A percentile compares a stretch with the other conserved stretches of the same genome.
Evolutionary conservation across 2,797 vertebrate species (phyloP).

Genomic region (Fistularia tabacaria): DNA sequence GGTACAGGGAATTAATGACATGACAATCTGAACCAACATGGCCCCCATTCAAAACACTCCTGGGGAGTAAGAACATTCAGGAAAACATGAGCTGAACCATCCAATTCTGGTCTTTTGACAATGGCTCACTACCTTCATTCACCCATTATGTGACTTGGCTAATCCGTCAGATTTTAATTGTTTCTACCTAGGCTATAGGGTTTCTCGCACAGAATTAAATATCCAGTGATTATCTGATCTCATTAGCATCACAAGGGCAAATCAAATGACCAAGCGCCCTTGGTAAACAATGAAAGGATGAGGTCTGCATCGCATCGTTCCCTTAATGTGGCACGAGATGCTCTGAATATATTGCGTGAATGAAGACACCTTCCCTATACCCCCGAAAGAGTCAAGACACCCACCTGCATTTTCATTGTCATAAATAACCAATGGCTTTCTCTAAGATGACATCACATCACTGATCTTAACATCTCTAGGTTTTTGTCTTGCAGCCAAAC

Average conservation of each 20-base stretch:
- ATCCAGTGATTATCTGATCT: constrained; percentile 47
- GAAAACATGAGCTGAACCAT: constrained; percentile 42
- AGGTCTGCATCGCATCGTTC: constrained; percentile 7
- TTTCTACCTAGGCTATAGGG: constrained; percentile 21
- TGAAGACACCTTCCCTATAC: constrained; percentile 13
- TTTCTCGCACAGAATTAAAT: constrained; percentile 28
- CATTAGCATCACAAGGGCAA: constrained; percentile 47
- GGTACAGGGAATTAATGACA: constrained; percentile 70
- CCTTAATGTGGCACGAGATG: constrained; percentile 28
- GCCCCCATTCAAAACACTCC: constrained; percentile 58
- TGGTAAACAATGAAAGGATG: constrained; percentile 53
- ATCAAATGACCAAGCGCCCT: constrained; percentile 44
- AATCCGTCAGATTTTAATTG: constrained; percentile 32
- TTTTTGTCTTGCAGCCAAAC: constrained; percentile 72
- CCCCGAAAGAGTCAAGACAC: constrained; percentile 42
- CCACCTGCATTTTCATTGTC: constrained; percentile 45
- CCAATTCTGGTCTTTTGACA: constrained; percentile 30
- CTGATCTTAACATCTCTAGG: constrained; percentile 68
- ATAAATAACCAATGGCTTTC: constrained; percentile 68
- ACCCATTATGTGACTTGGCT: constrained; percentile 7
- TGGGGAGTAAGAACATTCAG: constrained; percentile 54
- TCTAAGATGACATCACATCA: constrained; percentile 70
- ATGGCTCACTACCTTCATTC: constrained; percentile 10
- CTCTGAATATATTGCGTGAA: constrained; percentile 20
- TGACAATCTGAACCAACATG: constrained; percentile 67